Evolutionary conservation across 2,888 invertebrate genomes (phyloP), one percentile per base, ranked within the genome.

Genomic region (Pristionchus arcanus): DNA sequence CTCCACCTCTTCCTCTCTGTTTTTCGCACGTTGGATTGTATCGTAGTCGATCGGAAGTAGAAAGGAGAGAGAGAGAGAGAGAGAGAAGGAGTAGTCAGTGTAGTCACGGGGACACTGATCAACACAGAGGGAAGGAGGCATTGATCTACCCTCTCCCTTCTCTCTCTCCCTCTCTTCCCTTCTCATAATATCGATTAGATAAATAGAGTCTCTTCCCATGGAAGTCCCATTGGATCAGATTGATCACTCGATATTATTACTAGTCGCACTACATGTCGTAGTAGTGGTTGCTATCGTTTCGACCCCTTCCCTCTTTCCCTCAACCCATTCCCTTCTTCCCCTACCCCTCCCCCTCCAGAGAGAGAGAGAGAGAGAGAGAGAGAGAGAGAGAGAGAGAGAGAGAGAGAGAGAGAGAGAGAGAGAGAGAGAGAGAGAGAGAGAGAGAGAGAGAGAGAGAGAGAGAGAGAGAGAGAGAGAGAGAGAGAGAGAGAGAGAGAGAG

Each of bases 21-120:
- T 84, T 84, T 84, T 55, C 84, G 31, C 55, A 34, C 84, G 84
- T 34, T 84, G 81, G 74, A 74, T 49, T 84, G 84, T 63, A 84
- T 84, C 59, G 55, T 81, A 81, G 81, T 81, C 49, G 49, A 49
- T 81, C 49, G 81, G 81, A 53, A 81, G n/a, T 28, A 49, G 81
- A 42, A 16, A 25, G 19, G 84, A 55, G 74, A 16, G 59, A 59
- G 84, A 25, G 42, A 42, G 42, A 42, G 42, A 42, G 42, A 55
- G 74, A 15, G 59, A 59, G 84, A 31, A 34, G 34, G 55, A 84
- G 84, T 59, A 59, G 59, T 34, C 34, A 84, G 59, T 34, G 84
- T 42, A 63, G 84, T 34, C 81, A 53, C 59, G 84, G 84, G 31
- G 84, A 59, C 81, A 59, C 84, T 59, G 59, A 84, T 84, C 84